Base-by-base conservation (phyloP, 2,888 invertebrate species). In the Drosophila paramelanica region DNA sequence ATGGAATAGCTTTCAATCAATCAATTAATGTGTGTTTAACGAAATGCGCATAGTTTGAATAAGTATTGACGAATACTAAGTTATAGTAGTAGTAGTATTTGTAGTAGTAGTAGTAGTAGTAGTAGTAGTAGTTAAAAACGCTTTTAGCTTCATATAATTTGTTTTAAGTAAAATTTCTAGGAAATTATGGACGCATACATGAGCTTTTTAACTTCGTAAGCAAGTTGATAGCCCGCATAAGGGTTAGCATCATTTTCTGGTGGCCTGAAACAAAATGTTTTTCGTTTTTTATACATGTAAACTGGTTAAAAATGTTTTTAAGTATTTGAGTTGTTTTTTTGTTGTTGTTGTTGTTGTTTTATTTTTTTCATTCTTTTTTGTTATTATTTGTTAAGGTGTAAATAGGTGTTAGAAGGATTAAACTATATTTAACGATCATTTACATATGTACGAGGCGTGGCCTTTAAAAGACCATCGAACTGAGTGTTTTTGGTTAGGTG, bases 151-250 rank as follows among this genome's bases (percentile, higher is more conserved):
- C 59, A 58, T 65, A 49, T 64, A 41, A 43, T 67, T 77, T 66
- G 46, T 57, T 70, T 79, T 87, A 77, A 84, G 79, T 81, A 79
- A 88, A 84, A 72, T 64, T 76, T 87, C 86, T 89, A 89, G 77
- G 86, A 90, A 85, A 93, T 92, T 81, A 89, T 93, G 90, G 90
- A 91, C 94, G 95, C 97, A 96, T 98, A 98, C 98, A 98, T 98
- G 96, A 98, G 97, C 95, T 98, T 98, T 97, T 98, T 98, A 95
- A 98, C 98, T 97, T 98, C 98, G 96, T 98, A 98, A 95, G 98
- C 98, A 94, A 98, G 97, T 95, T 98, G 98, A 95, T 98, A 98
- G 95, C 98, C 98, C 95, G 97, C 97, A 95, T 97, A 98, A 95
- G 96, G 96, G 94, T 96, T 96, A 95, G 97, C 97, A 95, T 97